Conservation (phyloP, 2,797 vertebrate species). For the Amphiprion clarkii region DNA sequence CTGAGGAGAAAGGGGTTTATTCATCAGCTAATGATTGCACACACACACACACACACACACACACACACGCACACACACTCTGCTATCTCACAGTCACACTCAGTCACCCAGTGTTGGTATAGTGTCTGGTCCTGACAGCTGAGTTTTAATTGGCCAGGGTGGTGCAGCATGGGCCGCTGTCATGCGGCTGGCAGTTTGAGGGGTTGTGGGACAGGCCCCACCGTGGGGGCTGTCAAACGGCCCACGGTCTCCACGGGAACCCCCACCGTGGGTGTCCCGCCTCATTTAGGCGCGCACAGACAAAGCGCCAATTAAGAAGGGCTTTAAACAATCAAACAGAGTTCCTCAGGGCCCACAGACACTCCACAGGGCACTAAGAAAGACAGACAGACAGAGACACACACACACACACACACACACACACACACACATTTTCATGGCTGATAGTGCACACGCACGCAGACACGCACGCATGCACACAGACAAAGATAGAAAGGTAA, state of each 20-base stretch:
- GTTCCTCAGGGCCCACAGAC: conserved; percentile 83
- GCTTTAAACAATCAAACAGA: conserved; percentile 90
- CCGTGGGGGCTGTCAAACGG: conserved; percentile 87
- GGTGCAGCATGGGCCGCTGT: conserved; percentile 88
- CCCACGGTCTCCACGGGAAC: conserved; percentile 84
- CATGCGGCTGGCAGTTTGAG: conserved; percentile 88
- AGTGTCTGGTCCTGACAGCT: conserved; percentile 92
- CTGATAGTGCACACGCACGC: conserved; percentile 46
- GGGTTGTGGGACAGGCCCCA: conserved; percentile 87
- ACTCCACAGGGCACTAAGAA: conserved; percentile 80
- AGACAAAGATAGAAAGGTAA: conserved; percentile 69
- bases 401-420: background rate
- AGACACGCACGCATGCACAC: conserved; percentile 32
- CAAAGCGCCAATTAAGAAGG: conserved; percentile 90
- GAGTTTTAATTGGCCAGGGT: conserved; percentile 94
- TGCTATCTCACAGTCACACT: conserved; percentile 75
- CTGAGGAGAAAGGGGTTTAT: conserved; percentile 44
- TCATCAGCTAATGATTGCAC: conserved; percentile 71
- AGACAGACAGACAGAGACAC: conserved; percentile 64
- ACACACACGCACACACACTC: conserved; percentile 37
- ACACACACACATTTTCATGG: conserved; percentile 43
- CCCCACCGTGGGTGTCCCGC: conserved; percentile 87
- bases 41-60: conserved; percentile 29
- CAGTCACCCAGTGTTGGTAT: conserved; percentile 88
- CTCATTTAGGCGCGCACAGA: conserved; percentile 88